Evolutionary conservation across 2,797 vertebrate species (phyloP), one percentile per base, ranked within the genome.

Genomic region (Acrossocheilus fasciatus): DNA sequence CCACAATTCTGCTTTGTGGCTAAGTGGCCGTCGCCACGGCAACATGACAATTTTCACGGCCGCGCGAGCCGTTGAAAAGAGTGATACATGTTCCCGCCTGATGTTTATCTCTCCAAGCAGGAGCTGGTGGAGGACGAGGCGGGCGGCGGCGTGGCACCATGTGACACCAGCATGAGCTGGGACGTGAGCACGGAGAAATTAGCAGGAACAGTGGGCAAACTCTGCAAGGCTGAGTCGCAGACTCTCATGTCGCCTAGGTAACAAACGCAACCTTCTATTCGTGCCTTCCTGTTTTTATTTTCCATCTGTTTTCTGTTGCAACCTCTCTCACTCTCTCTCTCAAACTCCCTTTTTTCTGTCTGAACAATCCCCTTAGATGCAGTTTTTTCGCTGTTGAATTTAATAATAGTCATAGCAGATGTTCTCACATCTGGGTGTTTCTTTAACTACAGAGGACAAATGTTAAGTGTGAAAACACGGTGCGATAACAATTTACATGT

Each of bases 161-260:
- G 90, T 41, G 96, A 96, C 68, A 91, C 92, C 64, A 93, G 89
- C 89, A 75, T 82, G 41, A 93, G 90, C 93, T 95, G 96, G 96
- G 96, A 97, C 66, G 86, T 93, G 85, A 95, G 91, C 88, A 82
- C 92, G 1, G 96, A 97, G 85, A 92, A 95, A 80, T 89, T 95
- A n/a, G 92, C 94, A 78, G 91, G 93, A 93, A 90, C 93, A 11
- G 90, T 95, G 81, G 95, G 95, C 86, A 96, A 96, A 84, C 96
- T 97, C 89, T 94, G 93, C 92, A 96, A 96, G 91, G 95, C 96
- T 0, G 96, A 97, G 91, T 97, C 96, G 47, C 96, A 97, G 88
- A 96, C 95, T 84, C 95, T 96, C 93, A 96, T 96, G 94, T 97
- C 96, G 66, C 96, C 96, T 72, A 96, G 96, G 96, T 97, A 96